Evolutionary conservation across 2,113 vertebrate genomes (phyloP).

Genomic region (Apodemus speciosus): DNA sequence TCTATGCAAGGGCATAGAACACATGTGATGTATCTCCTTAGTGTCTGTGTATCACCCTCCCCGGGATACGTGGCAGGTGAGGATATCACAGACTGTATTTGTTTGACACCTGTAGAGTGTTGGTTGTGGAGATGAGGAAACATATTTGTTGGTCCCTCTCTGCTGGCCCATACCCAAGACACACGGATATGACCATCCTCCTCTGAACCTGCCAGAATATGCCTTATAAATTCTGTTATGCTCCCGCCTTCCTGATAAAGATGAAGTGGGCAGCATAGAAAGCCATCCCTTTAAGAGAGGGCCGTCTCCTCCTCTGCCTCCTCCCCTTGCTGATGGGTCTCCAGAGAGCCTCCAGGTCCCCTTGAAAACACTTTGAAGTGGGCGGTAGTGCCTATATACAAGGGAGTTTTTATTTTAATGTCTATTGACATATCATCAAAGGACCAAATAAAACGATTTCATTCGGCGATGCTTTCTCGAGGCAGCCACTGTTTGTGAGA

Average conservation of each 20-base stretch:
- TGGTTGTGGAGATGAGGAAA: background rate
- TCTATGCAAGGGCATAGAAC: background rate
- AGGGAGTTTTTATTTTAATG: slow-evolving; percentile 63
- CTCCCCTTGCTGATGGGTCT: background rate
- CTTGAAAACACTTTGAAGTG: background rate
- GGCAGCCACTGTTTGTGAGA: slow-evolving; percentile 68
- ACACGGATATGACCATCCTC: background rate
- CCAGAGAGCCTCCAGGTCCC: slow-evolving; percentile 10
- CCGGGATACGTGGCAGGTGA: background rate
- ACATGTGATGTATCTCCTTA: background rate
- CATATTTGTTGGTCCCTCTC: accelerated
- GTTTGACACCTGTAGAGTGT: accelerated
- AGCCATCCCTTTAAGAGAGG: background rate
- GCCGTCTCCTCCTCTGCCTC: background rate
- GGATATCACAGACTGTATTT: background rate
- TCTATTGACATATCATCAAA: slow-evolving; percentile 63
- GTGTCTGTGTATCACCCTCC: background rate
- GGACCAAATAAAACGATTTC: slow-evolving; percentile 71
- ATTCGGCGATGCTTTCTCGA: slow-evolving; percentile 68
- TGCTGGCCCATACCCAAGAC: background rate
- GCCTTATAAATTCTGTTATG: background rate
- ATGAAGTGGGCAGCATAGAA: background rate
- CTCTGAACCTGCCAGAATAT: background rate
- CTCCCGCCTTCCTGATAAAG: slow-evolving; percentile 19
- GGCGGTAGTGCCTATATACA: background rate